Evolutionary conservation across 1,140 invertebrate genomes (phyloP), one percentile per base, ranked within the genome.

Genomic region (Drosophila kurseongensis): DNA sequence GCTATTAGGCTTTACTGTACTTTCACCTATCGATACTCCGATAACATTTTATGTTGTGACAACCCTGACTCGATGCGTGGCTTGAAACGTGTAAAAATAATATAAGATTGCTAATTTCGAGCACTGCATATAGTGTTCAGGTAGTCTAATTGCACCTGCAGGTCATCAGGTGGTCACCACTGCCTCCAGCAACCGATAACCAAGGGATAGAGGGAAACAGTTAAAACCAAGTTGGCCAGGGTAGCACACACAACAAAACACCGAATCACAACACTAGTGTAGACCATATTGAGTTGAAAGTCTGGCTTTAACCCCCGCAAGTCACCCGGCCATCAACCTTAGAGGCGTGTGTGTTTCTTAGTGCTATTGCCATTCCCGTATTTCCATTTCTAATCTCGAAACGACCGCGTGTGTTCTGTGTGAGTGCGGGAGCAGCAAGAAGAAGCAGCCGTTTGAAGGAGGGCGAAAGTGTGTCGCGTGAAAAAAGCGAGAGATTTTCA

Each of bases 381-480:
- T 54, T 59, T 55, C 57, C 48, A 32, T 16, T 16, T 10, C 8
- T 29, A 32, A 51, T 14, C 48, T 29, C 48, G 29, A 51, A 62
- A 50, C 71, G 68, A 82, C 75, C 84, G 80, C 84, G 83, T 83
- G 71, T 79, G 81, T 71, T 78, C 68, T 75, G 77, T 78, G 80
- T 65, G 83, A 61, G 79, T 80, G 79, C 62, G 61, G 60, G 52
- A 68, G 47, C 45, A 78, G 67, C 42, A 54, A 48, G 51, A 76
- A 66, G 72, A 76, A 75, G 71, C 38, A 80, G 65, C 66, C 71
- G 72, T 60, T 69, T 47, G 63, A 51, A 79, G 80, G 78, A 78
- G 75, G 75, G 78, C 84, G 76, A 88, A 89, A 89, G 83, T 88
- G 83, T 88, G 83, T 88, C 84, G 75, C 65, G 68, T 48, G 61